Evolutionary conservation across 2,113 vertebrate species (phyloP).

Genomic region (Acinonyx jubatus): DNA sequence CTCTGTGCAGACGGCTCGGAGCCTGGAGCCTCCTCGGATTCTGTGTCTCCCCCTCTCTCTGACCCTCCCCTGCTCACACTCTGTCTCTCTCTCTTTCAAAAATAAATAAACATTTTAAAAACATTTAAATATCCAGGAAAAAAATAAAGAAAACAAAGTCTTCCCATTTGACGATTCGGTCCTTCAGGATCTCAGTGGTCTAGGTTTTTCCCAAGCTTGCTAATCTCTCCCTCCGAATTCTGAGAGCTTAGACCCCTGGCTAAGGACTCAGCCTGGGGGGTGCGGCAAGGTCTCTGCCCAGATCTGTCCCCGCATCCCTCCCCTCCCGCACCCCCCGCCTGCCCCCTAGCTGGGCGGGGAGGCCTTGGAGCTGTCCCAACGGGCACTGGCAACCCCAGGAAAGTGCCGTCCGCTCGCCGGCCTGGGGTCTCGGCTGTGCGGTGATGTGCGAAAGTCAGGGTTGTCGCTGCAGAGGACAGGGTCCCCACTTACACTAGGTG

Average conservation of each 20-base stretch:
- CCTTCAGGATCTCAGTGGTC: neutral
- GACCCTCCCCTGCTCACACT: no score
- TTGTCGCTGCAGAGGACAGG: neutral
- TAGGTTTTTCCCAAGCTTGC: neutral
- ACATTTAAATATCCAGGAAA: neutral
- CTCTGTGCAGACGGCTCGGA: no score
- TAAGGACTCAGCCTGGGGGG: neutral
- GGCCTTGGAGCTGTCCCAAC: neutral
- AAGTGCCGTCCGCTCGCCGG: neutral
- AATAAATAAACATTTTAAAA: no score
- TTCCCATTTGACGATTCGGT: neutral
- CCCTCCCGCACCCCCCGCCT: neutral
- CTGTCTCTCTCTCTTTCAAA: no score
- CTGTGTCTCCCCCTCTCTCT: no score
- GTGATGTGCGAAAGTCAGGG: neutral
- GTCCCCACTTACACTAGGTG: neutral
- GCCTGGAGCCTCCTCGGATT: no score
- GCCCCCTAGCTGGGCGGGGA: neutral
- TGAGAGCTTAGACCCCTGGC: neutral
- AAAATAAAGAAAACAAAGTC: neutral
- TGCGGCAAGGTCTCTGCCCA: neutral
- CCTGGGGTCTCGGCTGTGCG: neutral
- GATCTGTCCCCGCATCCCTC: neutral
- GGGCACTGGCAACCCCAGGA: rapidly evolving
- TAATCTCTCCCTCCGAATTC: neutral